Evolutionary conservation across 1,140 invertebrate genomes (phyloP), one percentile per base, ranked within the genome.

Genomic region (Zelostemma sp.): DNA sequence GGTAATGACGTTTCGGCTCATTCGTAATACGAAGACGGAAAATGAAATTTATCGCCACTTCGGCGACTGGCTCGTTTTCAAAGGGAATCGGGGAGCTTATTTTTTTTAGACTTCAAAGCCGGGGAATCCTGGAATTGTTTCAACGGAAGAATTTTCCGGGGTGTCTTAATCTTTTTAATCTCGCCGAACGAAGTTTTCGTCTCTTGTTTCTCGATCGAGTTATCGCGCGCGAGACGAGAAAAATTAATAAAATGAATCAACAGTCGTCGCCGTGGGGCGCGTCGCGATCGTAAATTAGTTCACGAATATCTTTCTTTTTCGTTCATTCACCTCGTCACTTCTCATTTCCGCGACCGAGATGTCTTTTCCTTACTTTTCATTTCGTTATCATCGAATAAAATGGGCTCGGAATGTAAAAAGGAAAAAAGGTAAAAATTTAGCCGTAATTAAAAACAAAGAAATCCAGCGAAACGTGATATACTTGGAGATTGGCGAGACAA

Each of bases 171-270:
- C 54, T 60, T 62, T 59, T 65, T 62, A 61, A 6, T n/a, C 33
- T 15, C 41, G 41, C 17, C 38, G 19, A 25, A 21, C 50, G 16
- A 48, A 59, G 38, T n/a, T 38, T 21, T 47, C 35, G 38, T 38
- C 55, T 53, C 48, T 60, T 58, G 38, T 60, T 61, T 38, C 21
- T 18, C 33, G 51, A 66, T 69, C 55, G 51, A 73, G 45, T 68
- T 73, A 68, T 63, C 62, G 49, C 66, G 66, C 45, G 41, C 45
- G 49, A 61, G 54, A 57, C 28, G 43, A 62, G 65, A 73, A 68
- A 68, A 68, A 73, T 68, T 73, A 73, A 67, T 73, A 62, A 73
- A 68, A 68, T 66, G 70, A 73, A 73, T 68, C 70, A 73, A 73
- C 71, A 63, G 53, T 41, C 47, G 54, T 35, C 54, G 60, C 47